These are phyloP conservation scores for Xestia sexstrigata DNA, from an alignment of 2,888 invertebrate species.

Conservation along the genomic window DNA sequence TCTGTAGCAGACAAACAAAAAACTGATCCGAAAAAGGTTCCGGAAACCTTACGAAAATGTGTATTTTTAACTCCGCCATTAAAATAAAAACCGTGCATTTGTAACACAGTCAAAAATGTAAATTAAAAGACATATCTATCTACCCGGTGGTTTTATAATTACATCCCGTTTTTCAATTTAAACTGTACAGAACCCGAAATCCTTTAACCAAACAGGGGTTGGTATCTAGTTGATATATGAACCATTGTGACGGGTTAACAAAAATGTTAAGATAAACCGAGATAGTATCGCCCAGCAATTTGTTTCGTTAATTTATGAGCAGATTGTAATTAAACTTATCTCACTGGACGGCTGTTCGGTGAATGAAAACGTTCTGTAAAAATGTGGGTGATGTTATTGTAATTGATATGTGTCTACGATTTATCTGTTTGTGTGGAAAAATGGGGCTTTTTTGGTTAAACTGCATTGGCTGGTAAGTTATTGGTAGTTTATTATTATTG, in stretches of 20 bases:
- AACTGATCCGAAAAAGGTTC: neutral
- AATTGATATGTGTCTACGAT: conserved; percentile 52
- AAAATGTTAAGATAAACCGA: conserved; percentile 77
- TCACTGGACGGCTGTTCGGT: conserved; percentile 50
- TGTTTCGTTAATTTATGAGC: conserved; percentile 80
- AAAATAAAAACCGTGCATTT: conserved; percentile 6
- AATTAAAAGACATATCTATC: conserved; percentile 33
- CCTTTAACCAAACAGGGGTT: conserved; percentile 58
- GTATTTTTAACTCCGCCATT: neutral
- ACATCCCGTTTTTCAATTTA: conserved; percentile 55
- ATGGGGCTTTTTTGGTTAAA: neutral
- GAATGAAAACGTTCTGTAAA: conserved; percentile 49
- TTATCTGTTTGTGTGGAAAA: conserved; percentile 23
- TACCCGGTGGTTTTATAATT: conserved; percentile 35
- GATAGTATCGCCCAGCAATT: conserved; percentile 77
- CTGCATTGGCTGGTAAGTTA: neutral
- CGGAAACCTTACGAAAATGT: neutral
- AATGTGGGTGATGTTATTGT: conserved; percentile 33
- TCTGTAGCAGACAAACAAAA: neutral
- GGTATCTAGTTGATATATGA: conserved; percentile 78
- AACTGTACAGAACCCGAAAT: conserved; percentile 48
- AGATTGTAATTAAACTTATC: conserved; percentile 79
- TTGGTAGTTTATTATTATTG: too few relatives aligned
- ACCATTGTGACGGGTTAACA: conserved; percentile 73
- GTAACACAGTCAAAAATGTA: conserved; percentile 32